Conservation (phyloP, 2,797 vertebrate genomes). For the Enteromius radiatus region DNA sequence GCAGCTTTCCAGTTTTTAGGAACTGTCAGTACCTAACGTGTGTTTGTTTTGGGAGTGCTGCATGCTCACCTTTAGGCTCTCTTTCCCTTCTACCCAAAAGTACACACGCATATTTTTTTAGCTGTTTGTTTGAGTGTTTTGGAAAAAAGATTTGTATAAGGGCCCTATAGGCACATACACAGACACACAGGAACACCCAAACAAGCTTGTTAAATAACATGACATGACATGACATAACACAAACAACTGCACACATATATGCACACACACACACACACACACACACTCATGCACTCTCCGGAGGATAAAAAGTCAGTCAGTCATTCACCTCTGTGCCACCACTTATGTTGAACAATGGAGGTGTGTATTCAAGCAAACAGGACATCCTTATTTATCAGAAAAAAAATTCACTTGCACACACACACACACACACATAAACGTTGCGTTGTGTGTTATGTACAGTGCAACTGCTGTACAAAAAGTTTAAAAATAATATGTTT, state of each 20-base stretch:
- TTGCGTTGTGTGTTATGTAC: conserved; percentile 6
- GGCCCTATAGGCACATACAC: not conserved
- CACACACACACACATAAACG: not conserved
- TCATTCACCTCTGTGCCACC: conserved; percentile 66
- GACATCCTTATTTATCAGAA: conserved; percentile 82
- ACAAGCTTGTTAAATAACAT: conserved; percentile 29
- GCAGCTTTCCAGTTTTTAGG: conserved; percentile 50
- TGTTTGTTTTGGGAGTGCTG: conserved; percentile 71
- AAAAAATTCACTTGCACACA: conserved; percentile 36
- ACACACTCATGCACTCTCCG: conserved; percentile 14
- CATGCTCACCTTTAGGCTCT: conserved; percentile 70
- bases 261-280: not conserved
- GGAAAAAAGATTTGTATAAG: conserved; percentile 40
- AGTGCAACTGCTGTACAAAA: not conserved
- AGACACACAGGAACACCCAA: conserved; percentile 16
- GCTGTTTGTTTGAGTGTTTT: conserved; percentile 66
- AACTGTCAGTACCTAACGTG: conserved; percentile 45
- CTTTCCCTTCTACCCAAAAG: conserved; percentile 60
- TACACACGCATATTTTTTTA: conserved; percentile 37
- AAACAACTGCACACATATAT: conserved; percentile 16
- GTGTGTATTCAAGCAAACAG: conserved; percentile 74
- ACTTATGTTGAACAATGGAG: conserved; percentile 73
- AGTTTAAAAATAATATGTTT: not conserved
- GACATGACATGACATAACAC: conserved; percentile 14
- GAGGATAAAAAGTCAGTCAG: conserved; percentile 41